Conservation (phyloP, 1,140 invertebrate species). For the Drosophila nigrodunni region DNA sequence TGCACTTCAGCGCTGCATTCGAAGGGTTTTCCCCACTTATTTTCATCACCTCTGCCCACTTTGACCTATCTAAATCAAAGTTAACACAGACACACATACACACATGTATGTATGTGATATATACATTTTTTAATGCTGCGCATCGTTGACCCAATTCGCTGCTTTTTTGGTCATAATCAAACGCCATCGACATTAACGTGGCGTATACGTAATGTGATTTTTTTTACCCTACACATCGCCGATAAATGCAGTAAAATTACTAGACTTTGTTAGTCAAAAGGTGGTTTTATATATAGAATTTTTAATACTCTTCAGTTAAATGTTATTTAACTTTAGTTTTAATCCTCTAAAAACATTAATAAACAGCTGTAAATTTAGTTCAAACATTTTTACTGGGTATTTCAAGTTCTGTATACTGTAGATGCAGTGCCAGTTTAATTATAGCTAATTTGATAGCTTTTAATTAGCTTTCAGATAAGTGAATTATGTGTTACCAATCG, state of each 20-base stretch:
- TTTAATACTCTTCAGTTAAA: too few species aligned
- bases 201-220: conserved; percentile 14
- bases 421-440: background rate
- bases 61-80: too few species aligned
- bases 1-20: conserved; percentile 62
- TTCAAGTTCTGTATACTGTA: background rate
- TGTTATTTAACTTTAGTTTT: too few species aligned
- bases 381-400: background rate
- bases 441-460: background rate
- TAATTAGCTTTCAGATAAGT: too few species aligned
- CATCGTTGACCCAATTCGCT: conserved; percentile 65
- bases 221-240: background rate
- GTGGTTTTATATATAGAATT: too few species aligned
- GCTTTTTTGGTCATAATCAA: conserved; percentile 42
- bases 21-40: conserved; percentile 61
- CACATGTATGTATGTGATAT: background rate
- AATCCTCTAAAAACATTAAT: too few species aligned
- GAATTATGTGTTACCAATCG: background rate
- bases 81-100: too few species aligned
- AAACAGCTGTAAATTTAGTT: too few species aligned
- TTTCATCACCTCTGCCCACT: conserved; percentile 1
- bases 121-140: conserved; percentile 50
- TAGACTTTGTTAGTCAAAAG: too few species aligned
- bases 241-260: too few species aligned
- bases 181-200: conserved; percentile 36